phyloP scores from a whole-genome alignment of 2,113 vertebrate species.

The Australoheros scitulus region DNA sequence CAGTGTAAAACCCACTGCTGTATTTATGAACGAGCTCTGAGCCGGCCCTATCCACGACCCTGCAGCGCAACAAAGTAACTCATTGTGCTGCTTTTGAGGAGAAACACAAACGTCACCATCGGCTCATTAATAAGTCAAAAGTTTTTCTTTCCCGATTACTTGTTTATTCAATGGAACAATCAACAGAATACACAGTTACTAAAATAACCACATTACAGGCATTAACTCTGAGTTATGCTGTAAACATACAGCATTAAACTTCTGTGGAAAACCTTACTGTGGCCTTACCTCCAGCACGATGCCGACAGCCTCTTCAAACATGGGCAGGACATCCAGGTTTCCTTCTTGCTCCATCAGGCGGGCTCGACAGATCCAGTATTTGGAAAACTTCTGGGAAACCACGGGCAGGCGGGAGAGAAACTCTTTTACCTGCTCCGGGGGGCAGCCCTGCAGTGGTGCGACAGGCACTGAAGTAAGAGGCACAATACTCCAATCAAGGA shows the following conservation, averaged over 20 bases:
- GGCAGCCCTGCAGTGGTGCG: conserved; percentile 76
- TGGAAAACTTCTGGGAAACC: conserved; percentile 86
- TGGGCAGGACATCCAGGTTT: conserved; percentile 78
- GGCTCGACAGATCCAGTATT: conserved; percentile 91
- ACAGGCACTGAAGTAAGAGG: not conserved
- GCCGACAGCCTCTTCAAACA: conserved; percentile 86
- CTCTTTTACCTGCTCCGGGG: conserved; percentile 69
- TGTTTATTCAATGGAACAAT: too few species aligned
- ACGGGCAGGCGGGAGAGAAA: conserved; percentile 83
- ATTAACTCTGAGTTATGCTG: not conserved
- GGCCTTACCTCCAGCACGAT: conserved; percentile 81
- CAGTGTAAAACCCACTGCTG: too few species aligned
- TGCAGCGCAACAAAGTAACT: too few species aligned
- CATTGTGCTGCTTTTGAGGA: too few species aligned
- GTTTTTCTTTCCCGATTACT: too few species aligned
- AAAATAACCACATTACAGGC: not conserved
- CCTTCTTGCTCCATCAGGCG: conserved; percentile 83
- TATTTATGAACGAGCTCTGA: too few species aligned
- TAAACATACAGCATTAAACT: not conserved
- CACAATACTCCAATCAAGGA: not conserved
- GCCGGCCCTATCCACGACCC: too few species aligned
- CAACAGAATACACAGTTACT: too few species aligned
- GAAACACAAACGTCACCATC: too few species aligned
- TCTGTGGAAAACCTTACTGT: not conserved
- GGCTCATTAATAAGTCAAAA: too few species aligned